phyloP scores from a whole-genome alignment of 2,888 invertebrate genomes.

The Lycophotia porphyrea region DNA sequence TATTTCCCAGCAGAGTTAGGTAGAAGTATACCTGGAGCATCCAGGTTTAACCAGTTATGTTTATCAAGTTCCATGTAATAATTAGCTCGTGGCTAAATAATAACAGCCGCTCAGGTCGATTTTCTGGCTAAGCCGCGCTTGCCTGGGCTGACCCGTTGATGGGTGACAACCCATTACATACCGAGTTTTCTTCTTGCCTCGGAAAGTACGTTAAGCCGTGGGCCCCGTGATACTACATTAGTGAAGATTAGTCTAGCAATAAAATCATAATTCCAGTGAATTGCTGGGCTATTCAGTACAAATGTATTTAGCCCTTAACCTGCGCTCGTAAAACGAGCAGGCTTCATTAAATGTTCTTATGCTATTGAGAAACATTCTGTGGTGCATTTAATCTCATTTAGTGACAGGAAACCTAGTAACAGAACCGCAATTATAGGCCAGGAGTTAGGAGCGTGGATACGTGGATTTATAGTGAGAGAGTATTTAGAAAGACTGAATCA shows the following conservation, averaged over 20 bases:
- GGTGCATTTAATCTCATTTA: conserved; percentile 84
- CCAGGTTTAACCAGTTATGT: too few relatives aligned
- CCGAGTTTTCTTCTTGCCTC: too few relatives aligned
- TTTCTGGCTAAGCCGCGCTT: too few relatives aligned
- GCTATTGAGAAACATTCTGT: conserved; percentile 80
- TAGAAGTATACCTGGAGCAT: too few relatives aligned
- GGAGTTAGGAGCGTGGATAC: conserved; percentile 64
- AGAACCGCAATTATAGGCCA: conserved; percentile 74
- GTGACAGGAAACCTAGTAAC: conserved; percentile 84
- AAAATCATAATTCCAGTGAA: conserved; percentile 14
- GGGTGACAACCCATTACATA: too few relatives aligned
- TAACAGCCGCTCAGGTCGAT: too few relatives aligned
- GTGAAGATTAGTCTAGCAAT: conserved; percentile 29
- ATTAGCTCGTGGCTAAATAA: too few relatives aligned
- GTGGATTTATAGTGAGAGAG: conserved; percentile 5
- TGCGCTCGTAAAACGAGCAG: conserved; percentile 61
- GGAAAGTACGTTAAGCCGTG: too few relatives aligned
- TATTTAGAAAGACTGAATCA: conserved; percentile 8
- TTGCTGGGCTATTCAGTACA: conserved; percentile 12
- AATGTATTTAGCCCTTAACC: conserved; percentile 49
- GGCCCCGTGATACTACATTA: too few relatives aligned
- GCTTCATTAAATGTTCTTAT: conserved; percentile 81
- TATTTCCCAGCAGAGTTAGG: too few relatives aligned
- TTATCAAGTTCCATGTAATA: too few relatives aligned
- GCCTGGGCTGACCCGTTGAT: too few relatives aligned